Base-by-base conservation (phyloP, 2,888 invertebrate genomes). In the Drosophila kanekoi region DNA sequence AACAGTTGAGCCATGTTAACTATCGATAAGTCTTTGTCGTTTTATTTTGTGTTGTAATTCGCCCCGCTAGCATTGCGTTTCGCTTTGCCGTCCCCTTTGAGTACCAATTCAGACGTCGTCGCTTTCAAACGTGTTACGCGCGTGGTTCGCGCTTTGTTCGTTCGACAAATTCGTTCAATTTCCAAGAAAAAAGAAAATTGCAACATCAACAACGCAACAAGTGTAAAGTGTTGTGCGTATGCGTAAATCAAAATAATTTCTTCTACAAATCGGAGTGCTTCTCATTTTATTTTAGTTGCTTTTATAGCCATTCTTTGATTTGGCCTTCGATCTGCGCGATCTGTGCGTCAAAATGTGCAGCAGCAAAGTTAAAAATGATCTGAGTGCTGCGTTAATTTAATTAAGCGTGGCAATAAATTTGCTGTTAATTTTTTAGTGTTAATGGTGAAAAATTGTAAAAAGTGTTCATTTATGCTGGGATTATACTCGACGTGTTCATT, bases 361-460 rank as follows among this genome's bases (percentile, higher is more conserved):
- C 57, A 53, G 53, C 58, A 52, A 74, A 79, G 72, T 68, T 74
- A 64, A 68, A 68, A 79, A 59, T 66, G 61, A 56, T 73, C 72
- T 60, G 62, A 73, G 65, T 70, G 73, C 61, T 66, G 74, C 66
- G 69, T 69, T 79, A 76, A 83, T 83, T 79, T 49, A 77, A 85
- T 85, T 82, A 80, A 77, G 75, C 59, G 63, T 63, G 61, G 77
- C 77, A 69, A 66, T 62, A 68, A 53, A 40, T 18, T 45, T 54
- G 41, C 41, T 51, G 61, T 48, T 45, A 53, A 59, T 16, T 51
- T 53, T 38, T 14, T 61, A 52, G 57, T 65, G 71, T 20, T 53
- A 43, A n/a, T 41, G 40, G 16, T 56, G 38, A 14, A 35, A 44
- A 38, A 43, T 48, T 51, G 28, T 49, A 16, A 10, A 35, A 37